A percentile compares a stretch with the other conserved stretches of the same genome.
These are phyloP conservation scores for Lagopus leucura DNA, from an alignment of 2,113 vertebrate species.

Conservation along the genomic window DNA sequence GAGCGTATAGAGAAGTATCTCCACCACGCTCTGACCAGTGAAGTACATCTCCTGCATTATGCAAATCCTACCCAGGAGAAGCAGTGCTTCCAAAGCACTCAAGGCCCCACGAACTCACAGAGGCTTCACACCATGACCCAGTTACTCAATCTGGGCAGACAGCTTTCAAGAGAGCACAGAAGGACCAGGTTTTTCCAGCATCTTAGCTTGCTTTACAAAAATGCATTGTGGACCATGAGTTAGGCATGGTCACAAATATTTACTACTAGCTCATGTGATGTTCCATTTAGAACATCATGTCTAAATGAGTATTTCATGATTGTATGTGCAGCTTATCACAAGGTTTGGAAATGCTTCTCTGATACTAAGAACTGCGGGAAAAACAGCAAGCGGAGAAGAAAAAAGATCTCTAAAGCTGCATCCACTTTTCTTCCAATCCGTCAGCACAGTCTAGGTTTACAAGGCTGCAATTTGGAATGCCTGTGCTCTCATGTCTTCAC, in stretches of 20 bases:
- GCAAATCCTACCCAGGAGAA: conserved; percentile 3
- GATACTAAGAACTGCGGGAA: neutral
- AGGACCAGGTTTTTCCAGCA: conserved; percentile 38
- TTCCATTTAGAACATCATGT: neutral
- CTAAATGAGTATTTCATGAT: neutral
- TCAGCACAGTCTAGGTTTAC: neutral
- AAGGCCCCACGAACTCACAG: neutral
- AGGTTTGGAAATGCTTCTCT: neutral
- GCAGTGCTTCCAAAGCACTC: neutral
- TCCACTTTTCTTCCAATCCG: neutral
- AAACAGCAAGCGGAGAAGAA: neutral
- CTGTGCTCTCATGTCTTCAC: neutral
- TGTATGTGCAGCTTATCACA: neutral
- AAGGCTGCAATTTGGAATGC: neutral
- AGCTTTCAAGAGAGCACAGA: conserved; percentile 49
- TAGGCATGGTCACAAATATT: neutral
- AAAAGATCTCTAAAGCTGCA: neutral
- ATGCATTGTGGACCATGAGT: neutral
- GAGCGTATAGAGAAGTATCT: neutral
- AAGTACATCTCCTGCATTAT: conserved; percentile 46
- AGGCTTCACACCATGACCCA: conserved; percentile 3
- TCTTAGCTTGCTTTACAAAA: conserved; percentile 32
- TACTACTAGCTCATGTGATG: neutral
- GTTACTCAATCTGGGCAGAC: conserved; percentile 39
- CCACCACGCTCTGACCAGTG: conserved; percentile 31